Evolutionary conservation across 2,113 vertebrate genomes (phyloP).

Genomic region (Carassius gibelio): DNA sequence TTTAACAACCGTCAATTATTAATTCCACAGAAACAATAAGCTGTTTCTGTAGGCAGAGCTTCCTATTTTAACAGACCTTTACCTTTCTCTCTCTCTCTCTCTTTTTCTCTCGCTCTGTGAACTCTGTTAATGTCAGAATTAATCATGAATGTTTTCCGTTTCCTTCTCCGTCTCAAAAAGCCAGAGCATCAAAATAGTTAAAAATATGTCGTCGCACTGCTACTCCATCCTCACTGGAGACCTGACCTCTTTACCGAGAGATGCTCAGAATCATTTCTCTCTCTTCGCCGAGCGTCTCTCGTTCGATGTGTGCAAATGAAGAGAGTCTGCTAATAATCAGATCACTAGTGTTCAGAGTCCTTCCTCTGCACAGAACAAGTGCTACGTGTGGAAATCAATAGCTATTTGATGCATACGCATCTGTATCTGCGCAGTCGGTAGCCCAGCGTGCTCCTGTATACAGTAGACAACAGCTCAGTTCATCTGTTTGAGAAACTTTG

Average conservation of each 20-base stretch:
- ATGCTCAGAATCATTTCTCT: background rate
- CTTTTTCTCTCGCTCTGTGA: background rate
- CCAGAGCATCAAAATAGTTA: conserved; percentile 50
- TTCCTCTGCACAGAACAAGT: conserved; percentile 55
- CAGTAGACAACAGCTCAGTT: conserved; percentile 42
- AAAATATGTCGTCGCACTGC: conserved; percentile 36
- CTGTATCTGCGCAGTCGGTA: conserved; percentile 64
- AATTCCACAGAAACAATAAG: conserved; percentile 87
- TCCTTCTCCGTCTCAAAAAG: conserved; percentile 44
- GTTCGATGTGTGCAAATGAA: conserved; percentile 49
- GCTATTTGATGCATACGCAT: conserved; percentile 65
- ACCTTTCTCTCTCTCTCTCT: conserved; percentile 58
- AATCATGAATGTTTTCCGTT: conserved; percentile 53
- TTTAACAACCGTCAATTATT: conserved; percentile 95
- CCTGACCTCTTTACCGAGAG: conserved; percentile 62
- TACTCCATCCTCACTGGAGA: conserved; percentile 45
- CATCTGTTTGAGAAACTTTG: conserved; percentile 35
- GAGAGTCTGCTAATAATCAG: conserved; percentile 50
- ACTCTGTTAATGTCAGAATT: conserved; percentile 48
- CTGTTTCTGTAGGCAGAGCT: conserved; percentile 77
- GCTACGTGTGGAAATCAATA: conserved; percentile 68
- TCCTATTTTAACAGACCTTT: conserved; percentile 67
- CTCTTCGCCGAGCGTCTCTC: conserved; percentile 42
- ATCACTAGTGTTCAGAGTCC: conserved; percentile 39
- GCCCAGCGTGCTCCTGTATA: conserved; percentile 47